phyloP scores from a whole-genome alignment of 1,140 invertebrate species.

The Druon quercuslanigerum region DNA sequence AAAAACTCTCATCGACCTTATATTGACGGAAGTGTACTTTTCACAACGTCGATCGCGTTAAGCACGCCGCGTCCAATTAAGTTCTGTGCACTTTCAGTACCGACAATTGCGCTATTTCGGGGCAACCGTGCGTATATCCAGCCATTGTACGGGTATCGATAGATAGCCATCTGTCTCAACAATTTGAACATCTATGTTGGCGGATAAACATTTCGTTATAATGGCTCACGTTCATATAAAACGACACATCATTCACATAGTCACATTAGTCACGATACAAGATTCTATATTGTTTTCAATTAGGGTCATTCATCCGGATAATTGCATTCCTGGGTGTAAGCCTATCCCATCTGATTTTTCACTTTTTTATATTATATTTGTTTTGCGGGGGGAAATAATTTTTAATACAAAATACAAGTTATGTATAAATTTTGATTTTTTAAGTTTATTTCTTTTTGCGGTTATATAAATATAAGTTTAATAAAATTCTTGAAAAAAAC shows the following conservation, averaged over 20 bases:
- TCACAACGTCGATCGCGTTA: not conserved
- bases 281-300: too few relatives aligned
- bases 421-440: too few relatives aligned
- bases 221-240: not conserved
- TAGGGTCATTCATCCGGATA: too few relatives aligned
- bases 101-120: not conserved
- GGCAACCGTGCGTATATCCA: not conserved
- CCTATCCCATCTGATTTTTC: too few relatives aligned
- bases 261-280: too few relatives aligned
- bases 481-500: too few relatives aligned
- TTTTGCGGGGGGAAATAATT: too few relatives aligned
- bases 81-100: conserved; percentile 4
- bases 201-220: not conserved
- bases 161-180: not conserved
- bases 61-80: conserved; percentile 1
- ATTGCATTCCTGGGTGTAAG: too few relatives aligned
- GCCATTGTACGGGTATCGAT: not conserved
- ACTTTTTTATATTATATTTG: too few relatives aligned
- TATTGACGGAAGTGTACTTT: not conserved
- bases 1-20: not conserved
- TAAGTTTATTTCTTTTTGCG: too few relatives aligned
- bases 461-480: too few relatives aligned
- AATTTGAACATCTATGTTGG: not conserved
- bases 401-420: too few relatives aligned
- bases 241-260: not conserved